Conservation (phyloP, 2,888 invertebrate species). For the Charanyca ferruginea region DNA sequence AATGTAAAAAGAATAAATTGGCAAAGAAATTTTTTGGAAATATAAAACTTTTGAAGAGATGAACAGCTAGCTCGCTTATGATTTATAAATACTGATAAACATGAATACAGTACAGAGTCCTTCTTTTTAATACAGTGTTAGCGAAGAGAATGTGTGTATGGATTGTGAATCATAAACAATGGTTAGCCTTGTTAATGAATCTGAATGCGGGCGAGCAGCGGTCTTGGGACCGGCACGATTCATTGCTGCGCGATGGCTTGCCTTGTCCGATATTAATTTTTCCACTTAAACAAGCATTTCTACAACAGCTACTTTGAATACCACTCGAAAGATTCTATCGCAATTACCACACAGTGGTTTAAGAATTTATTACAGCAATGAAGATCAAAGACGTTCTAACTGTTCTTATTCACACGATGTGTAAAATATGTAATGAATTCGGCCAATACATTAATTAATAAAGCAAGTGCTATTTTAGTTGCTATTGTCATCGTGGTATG, state of each 20-base stretch:
- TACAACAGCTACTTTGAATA: conserved; percentile 41
- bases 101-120: conserved; percentile 45
- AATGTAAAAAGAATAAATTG: conserved; percentile 62
- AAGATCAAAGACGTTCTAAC: conserved; percentile 46
- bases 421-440: conserved; percentile 52
- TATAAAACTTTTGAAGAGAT: conserved; percentile 24
- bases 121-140: conserved; percentile 58
- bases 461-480: conserved; percentile 45
- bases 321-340: conserved; percentile 30
- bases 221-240: conserved; percentile 78
- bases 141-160: conserved; percentile 69
- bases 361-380: conserved; percentile 47
- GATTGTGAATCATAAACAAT: conserved; percentile 80
- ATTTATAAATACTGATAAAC: conserved; percentile 51
- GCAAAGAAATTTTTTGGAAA: conserved; percentile 51
- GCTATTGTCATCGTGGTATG: conserved; percentile 55
- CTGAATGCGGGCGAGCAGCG: conserved; percentile 71
- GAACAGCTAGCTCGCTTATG: conserved; percentile 28
- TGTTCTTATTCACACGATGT: conserved; percentile 51
- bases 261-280: conserved; percentile 63
- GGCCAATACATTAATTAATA: conserved; percentile 58
- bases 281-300: conserved; percentile 56
- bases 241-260: conserved; percentile 66
- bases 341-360: conserved; percentile 42
- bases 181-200: conserved; percentile 88